Base-by-base conservation (phyloP, 2,888 invertebrate genomes). In the Neoaliturus tenellus region DNA sequence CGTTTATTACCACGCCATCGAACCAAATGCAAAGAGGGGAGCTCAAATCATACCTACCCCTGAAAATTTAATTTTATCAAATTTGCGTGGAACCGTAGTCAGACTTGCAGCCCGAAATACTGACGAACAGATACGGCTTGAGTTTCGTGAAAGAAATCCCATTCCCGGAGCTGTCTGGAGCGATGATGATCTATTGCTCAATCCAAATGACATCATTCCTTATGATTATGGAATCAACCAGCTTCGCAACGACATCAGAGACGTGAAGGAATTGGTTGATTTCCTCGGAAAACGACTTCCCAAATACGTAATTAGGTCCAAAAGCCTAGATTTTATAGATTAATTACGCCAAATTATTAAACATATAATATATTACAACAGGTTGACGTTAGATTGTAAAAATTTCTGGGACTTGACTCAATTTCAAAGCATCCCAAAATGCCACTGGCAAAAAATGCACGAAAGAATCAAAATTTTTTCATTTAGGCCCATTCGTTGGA, bases 251-350 rank as follows among this genome's bases (percentile, higher is more conserved):
- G 55, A 55, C 20, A 55, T 55, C 6, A 5, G 55, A 20, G 55
- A 55, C 12, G 55, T 55, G 23, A 55, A 55, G 23, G 55, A 55
- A 48, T n/a, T 48, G n/a, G 14, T 48, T 14, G 48, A 48, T 14
- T n/a, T 48, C 6, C 6, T 48, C 17, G 48, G 48, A 4, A 48
- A 14, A 48, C 6, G 14, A 14, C 55, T 55, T 23, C 55, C 55
- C 3, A 99, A 89, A 99, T 97, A 44, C 44, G 35, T 35, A 35
- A 35, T 35, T 6, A 4, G 4, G 35, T 35, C 2, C 17, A 44
- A n/a, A n/a, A n/a, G n/a, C n/a, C n/a, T n/a, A n/a, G n/a, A n/a
- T n/a, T n/a, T n/a, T n/a, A n/a, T n/a, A n/a, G n/a, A n/a, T n/a
- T n/a, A n/a, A n/a, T n/a, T n/a, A n/a, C n/a, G n/a, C n/a, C n/a